Evolutionary conservation across 2,888 invertebrate genomes (phyloP).

Genomic region (Brachylomia viminalis): DNA sequence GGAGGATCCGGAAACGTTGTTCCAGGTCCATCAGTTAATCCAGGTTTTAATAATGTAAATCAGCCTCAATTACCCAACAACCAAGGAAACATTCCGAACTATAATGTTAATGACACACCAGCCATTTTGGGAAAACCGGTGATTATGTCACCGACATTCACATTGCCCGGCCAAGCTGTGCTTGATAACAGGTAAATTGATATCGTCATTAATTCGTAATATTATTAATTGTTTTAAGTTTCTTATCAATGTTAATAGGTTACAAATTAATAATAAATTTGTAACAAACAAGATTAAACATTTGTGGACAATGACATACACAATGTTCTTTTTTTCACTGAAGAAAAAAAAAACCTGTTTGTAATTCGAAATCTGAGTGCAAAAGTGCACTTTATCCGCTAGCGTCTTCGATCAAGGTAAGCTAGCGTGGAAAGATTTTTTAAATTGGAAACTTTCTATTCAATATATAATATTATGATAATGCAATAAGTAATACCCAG

Average conservation of each 20-base stretch:
- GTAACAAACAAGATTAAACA: constrained; percentile 5
- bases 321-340: background rate
- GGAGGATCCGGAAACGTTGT: constrained; percentile 2
- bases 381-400: too few species aligned
- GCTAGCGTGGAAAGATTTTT: too few species aligned
- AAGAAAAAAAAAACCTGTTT: too few species aligned
- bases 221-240: constrained; percentile 27
- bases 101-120: constrained; percentile 49
- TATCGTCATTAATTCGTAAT: constrained; percentile 51
- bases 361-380: too few species aligned
- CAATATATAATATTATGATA: too few species aligned
- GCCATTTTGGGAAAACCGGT: constrained; percentile 72
- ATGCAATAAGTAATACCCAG: too few species aligned
- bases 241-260: constrained; percentile 1
- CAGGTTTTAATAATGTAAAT: constrained; percentile 37
- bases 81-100: constrained; percentile 38
- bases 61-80: constrained; percentile 26
- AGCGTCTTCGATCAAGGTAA: too few species aligned
- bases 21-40: constrained; percentile 26
- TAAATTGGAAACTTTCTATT: too few species aligned
- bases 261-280: background rate
- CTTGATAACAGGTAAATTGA: constrained; percentile 68
- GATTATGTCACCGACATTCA: constrained; percentile 56
- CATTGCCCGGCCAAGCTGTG: constrained; percentile 54
- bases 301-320: background rate